These are phyloP conservation scores for Esox lucius DNA, from an alignment of 2,797 vertebrate species.

Conservation along the genomic window DNA sequence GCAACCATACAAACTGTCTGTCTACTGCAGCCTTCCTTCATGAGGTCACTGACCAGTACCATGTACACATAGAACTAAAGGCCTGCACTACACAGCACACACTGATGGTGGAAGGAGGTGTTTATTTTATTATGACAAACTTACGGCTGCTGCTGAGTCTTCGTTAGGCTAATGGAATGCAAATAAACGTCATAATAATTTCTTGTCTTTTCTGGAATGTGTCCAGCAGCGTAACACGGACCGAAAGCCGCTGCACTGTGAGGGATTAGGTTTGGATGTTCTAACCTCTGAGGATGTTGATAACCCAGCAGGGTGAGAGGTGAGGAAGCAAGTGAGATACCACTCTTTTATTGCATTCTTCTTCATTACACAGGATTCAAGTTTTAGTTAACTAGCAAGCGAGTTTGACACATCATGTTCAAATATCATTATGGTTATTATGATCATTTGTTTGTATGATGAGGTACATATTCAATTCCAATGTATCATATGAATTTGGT, in stretches of 20 bases:
- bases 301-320: not conserved
- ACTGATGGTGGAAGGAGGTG: slow-evolving; percentile 7
- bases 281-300: slow-evolving; percentile 9
- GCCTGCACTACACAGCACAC: not conserved
- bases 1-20: not conserved
- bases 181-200: slow-evolving; percentile 21
- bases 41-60: not conserved
- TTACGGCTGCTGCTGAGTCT: not conserved
- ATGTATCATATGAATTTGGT: too few relatives aligned
- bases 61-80: not conserved
- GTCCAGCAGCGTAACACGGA: slow-evolving; percentile 19
- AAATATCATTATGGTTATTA: too few relatives aligned
- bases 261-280: slow-evolving; percentile 12
- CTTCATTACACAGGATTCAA: too few relatives aligned
- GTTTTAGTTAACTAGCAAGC: too few relatives aligned
- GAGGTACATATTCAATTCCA: too few relatives aligned
- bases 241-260: not conserved
- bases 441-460: too few relatives aligned
- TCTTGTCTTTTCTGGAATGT: slow-evolving; percentile 15
- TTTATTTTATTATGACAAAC: slow-evolving; percentile 17
- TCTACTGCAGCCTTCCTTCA: not conserved
- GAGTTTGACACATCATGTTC: too few relatives aligned
- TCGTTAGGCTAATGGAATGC: slow-evolving; percentile 8
- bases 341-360: too few relatives aligned
- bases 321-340: not conserved